Percentiles rank a stretch among this genome's conserved stretches.
phyloP scores from a whole-genome alignment of 2,888 invertebrate species.

The Seira musarum region DNA sequence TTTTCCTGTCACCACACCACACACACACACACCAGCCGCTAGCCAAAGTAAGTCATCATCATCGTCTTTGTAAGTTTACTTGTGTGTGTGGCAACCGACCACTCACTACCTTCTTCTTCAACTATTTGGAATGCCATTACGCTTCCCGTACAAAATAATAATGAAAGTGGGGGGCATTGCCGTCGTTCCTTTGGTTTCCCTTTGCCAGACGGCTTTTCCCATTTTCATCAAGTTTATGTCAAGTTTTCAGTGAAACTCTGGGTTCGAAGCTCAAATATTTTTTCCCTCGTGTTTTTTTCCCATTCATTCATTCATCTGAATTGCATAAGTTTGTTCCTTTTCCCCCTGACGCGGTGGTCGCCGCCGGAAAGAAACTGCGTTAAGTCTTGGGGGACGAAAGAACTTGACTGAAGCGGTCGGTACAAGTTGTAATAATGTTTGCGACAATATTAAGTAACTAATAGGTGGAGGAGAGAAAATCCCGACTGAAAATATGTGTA shows the following conservation, averaged over 20 bases:
- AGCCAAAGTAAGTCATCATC: slow-evolving; percentile 49
- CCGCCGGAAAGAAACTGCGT: background rate
- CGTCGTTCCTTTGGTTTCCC: background rate
- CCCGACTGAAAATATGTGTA: background rate
- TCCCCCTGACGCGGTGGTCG: too few species aligned
- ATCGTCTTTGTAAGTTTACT: slow-evolving; percentile 9
- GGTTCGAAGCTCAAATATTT: background rate
- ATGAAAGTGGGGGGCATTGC: slow-evolving; percentile 7
- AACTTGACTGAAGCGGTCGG: background rate
- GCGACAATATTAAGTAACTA: slow-evolving; percentile 2
- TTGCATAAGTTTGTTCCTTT: background rate
- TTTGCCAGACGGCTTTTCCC: slow-evolving; percentile 29
- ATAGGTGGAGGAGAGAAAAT: background rate
- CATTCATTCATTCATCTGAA: slow-evolving; percentile 5
- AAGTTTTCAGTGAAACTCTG: slow-evolving; percentile 22
- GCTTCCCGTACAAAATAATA: slow-evolving; percentile 18
- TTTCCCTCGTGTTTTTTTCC: background rate
- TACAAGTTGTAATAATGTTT: slow-evolving; percentile 7
- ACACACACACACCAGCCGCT: slow-evolving; percentile 21
- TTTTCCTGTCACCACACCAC: background rate
- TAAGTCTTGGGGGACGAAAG: background rate
- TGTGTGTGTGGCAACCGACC: background rate
- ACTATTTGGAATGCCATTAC: slow-evolving; percentile 48
- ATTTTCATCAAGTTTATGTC: slow-evolving; percentile 59
- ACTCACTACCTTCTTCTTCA: slow-evolving; percentile 10